Evolutionary conservation across 2,113 vertebrate genomes (phyloP), one percentile per base, ranked within the genome.

Genomic region (Natator depressus): DNA sequence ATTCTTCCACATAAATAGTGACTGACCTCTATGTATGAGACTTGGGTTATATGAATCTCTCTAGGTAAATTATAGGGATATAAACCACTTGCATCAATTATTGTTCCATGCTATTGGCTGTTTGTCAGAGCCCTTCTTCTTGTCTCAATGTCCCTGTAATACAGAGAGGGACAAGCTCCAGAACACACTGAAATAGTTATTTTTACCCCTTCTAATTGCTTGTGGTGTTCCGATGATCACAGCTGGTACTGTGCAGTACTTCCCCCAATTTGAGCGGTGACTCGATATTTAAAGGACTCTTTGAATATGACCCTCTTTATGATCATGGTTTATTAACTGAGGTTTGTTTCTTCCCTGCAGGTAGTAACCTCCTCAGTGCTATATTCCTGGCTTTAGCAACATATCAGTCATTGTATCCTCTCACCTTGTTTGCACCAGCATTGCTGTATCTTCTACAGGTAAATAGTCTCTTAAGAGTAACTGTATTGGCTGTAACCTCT

Each of bases 301-400:
- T 79, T 75, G 10, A 50, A 17, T 85, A 80, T 88, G 82, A n/a
- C 89, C n/a, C 50, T 83, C 72, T 69, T 80, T 53, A 53, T 72
- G 29, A 93, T 86, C 38, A 72, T 86, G 65, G 57, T 59, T 92
- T 80, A 84, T 89, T 80, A 49, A 85, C 86, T 92, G 5, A 80
- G 35, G 82, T 6, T 5, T 55, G 65, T 42, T 93, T 97, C 90
- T 79, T 84, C 94, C 88, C 97, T 96, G 78, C 97, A 99, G 99
- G 99, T 95, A 99, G 99, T 97, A 97, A 98, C 87, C 98, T 99
- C 96, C 98, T 99, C 95, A 99, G 99, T 97, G 99, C 99, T 91
- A 97, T 99, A 80, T 99, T 99, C 93, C 98, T 99, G 95, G 99
- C 99, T 31, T 96, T 99, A 98, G 99, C 99, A 82, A 99, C 99